A percentile compares a stretch with the other conserved stretches of the same genome.
Conservation (phyloP, 2,113 vertebrate genomes). For the Triplophysa rosa region DNA sequence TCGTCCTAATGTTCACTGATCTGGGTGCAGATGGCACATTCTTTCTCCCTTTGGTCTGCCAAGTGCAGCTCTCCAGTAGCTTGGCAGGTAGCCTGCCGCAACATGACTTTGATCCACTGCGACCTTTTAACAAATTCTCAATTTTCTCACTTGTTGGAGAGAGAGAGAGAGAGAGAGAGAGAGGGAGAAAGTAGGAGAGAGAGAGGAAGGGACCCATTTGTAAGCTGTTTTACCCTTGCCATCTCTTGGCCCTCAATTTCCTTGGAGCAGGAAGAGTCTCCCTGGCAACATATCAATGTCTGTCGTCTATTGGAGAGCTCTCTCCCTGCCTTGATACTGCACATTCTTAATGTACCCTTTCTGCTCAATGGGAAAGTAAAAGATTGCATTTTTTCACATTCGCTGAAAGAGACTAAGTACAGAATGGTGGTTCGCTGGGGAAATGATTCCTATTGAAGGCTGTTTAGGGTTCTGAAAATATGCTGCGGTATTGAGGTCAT, state of each 20-base stretch:
- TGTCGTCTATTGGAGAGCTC: conserved; percentile 65
- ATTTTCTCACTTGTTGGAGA: conserved; percentile 64
- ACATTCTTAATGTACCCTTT: conserved; percentile 55
- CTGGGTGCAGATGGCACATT: conserved; percentile 62
- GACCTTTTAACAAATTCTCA: conserved; percentile 76
- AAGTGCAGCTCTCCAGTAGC: conserved; percentile 59
- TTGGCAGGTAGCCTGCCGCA: conserved; percentile 66
- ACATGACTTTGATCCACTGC: conserved; percentile 72
- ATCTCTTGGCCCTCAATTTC: conserved; percentile 54
- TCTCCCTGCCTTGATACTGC: conserved; percentile 60
- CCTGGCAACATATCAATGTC: conserved; percentile 61
- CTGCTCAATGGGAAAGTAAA: conserved; percentile 50
- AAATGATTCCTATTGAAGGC: background rate
- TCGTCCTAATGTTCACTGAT: conserved; percentile 61
- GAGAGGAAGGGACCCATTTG: conserved; percentile 44
- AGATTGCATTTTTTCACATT: conserved; percentile 51
- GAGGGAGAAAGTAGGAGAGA: too few species aligned
- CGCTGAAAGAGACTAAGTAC: conserved; percentile 44
- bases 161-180: conserved; percentile 51
- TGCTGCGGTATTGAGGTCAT: background rate
- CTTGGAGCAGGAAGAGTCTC: conserved; percentile 50
- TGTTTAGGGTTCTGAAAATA: background rate
- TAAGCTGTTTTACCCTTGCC: conserved; percentile 37
- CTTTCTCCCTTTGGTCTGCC: conserved; percentile 60
- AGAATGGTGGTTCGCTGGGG: conserved; percentile 26